phyloP scores from a whole-genome alignment of 2,797 vertebrate species.

The Ispidina picta region DNA sequence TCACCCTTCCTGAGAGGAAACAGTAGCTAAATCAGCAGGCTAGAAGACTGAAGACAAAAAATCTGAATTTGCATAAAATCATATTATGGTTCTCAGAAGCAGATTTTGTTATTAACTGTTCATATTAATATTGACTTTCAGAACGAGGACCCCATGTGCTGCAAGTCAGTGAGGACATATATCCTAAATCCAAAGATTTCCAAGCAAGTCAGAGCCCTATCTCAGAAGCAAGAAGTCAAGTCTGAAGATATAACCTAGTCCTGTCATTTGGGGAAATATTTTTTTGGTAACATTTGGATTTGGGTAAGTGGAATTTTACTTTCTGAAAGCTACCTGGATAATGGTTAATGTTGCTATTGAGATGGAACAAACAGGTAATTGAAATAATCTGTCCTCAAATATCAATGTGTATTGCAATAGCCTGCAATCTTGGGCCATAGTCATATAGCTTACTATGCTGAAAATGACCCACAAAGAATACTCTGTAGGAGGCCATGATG shows the following conservation, averaged over 20 bases:
- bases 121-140: not conserved
- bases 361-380: not conserved
- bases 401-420: not conserved
- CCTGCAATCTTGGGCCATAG: not conserved
- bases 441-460: not conserved
- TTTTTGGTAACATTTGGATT: not conserved
- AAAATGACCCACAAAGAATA: not conserved
- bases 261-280: not conserved
- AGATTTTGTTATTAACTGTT: not conserved
- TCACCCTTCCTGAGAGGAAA: not conserved
- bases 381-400: not conserved
- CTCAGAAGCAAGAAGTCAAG: not conserved
- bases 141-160: not conserved
- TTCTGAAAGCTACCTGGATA: not conserved
- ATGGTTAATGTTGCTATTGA: not conserved
- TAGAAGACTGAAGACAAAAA: not conserved
- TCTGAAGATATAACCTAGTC: not conserved
- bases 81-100: not conserved
- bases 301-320: not conserved
- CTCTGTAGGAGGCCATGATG: not conserved
- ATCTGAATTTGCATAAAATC: not conserved
- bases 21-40: not conserved
- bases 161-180: not conserved
- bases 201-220: not conserved
- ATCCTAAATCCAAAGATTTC: not conserved